Evolutionary conservation across 2,113 vertebrate species (phyloP), one percentile per base, ranked within the genome.

Genomic region (Mormyrus lacerda): DNA sequence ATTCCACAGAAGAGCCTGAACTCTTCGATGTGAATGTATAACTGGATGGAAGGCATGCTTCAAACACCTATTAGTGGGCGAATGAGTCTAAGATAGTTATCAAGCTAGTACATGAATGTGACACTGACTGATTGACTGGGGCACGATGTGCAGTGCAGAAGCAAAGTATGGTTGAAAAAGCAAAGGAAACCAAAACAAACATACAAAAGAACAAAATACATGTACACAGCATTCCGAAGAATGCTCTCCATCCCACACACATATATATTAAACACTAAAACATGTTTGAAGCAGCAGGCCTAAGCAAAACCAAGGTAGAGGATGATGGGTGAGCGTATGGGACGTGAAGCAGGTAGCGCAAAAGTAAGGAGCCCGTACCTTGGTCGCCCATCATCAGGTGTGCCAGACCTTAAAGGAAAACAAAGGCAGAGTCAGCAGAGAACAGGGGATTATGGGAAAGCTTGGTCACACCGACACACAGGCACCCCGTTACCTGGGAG

Each of bases 321-420:
- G 88, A 85, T 89, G 88, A 93, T 91, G 94, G 93, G 92, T 15
- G 90, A 95, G 94, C 95, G 91, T 87, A 89, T 89, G 90, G 91
- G 94, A 93, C 92, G 93, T 91, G 91, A 95, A 93, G 94, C 93
- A 93, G 93, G 96, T 96, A 97, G 96, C 96, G 95, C 97, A 97
- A 97, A 98, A 96, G 97, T 96, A 98, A 97, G 96, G 96, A 97
- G 96, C 96, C 96, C 98, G 97, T 99, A 99, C 98, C 98, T 99
- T 99, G 98, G 97, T 99, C 98, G 98, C 98, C 97, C 98, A 98
- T 98, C 98, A 99, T 99, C 98, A 99, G 97, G 97, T 99, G 98
- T 95, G 98, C 98, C 98, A 99, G 98, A 99, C 98, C 98, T 99
- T 99, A 96, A 99, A 98, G 96, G 98, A 96, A 99, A 97, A 99